phyloP scores from a whole-genome alignment of 2,797 vertebrate genomes.

The Pogonophryne albipinna region DNA sequence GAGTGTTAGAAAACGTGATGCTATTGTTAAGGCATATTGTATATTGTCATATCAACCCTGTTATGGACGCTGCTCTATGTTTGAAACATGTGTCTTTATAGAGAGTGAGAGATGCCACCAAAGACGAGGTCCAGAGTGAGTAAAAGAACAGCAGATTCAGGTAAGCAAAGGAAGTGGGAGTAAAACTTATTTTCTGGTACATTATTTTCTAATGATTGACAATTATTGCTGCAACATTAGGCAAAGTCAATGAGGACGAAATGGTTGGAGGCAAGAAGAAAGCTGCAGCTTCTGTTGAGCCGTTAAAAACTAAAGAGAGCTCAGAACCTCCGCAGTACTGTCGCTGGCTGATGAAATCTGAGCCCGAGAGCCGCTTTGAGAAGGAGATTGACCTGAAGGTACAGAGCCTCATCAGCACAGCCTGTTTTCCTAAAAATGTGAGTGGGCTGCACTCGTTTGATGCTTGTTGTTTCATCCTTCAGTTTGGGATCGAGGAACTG shows the following conservation, averaged over 20 bases:
- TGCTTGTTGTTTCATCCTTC: constrained; percentile 32
- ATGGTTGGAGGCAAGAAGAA: constrained; percentile 61
- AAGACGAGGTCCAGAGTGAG: constrained; percentile 71
- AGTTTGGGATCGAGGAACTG: constrained; percentile 97
- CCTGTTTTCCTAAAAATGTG: background rate
- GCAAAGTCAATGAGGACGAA: constrained; percentile 18
- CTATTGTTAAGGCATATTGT: background rate
- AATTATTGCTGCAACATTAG: constrained; percentile 35
- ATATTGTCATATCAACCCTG: background rate
- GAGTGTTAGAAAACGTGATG: background rate
- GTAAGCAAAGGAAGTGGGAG: constrained; percentile 16
- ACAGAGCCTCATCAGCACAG: constrained; percentile 7
- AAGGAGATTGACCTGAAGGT: constrained; percentile 96
- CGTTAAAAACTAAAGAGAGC: constrained; percentile 47
- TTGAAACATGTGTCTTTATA: constrained; percentile 23
- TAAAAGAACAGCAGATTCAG: constrained; percentile 47
- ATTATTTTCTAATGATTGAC: background rate
- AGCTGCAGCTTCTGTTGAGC: constrained; percentile 50
- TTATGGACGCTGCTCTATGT: background rate
- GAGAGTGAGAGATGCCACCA: constrained; percentile 78
- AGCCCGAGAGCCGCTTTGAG: constrained; percentile 94
- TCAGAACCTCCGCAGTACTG: constrained; percentile 51
- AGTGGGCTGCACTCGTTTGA: background rate
- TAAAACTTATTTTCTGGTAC: background rate
- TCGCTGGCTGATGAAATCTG: constrained; percentile 97